These are phyloP conservation scores for Phaonia tiefii DNA, from an alignment of 2,888 invertebrate species.

Conservation along the genomic window DNA sequence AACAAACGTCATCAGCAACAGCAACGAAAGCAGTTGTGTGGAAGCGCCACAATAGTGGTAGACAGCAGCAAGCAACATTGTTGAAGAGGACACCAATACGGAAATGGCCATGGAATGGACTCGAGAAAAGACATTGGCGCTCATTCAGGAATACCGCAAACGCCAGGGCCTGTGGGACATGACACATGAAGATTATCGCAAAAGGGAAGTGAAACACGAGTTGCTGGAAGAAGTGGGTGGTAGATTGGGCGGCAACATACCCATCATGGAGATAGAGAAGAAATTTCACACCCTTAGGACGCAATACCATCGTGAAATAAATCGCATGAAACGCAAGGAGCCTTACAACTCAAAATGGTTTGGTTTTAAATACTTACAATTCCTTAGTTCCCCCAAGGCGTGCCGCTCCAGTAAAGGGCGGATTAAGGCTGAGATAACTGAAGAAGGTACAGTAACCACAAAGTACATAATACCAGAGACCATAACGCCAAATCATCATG, in stretches of 20 bases:
- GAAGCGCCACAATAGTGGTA: not conserved
- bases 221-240: conserved; percentile 76
- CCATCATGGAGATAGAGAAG: conserved; percentile 82
- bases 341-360: conserved; percentile 83
- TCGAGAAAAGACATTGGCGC: conserved; percentile 78
- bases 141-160: conserved; percentile 79
- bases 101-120: conserved; percentile 78
- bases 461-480: conserved; percentile 76
- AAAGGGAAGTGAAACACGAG: conserved; percentile 79
- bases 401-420: conserved; percentile 78
- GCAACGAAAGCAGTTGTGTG: not conserved
- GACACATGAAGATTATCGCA: conserved; percentile 80
- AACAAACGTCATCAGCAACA: conserved; percentile 54
- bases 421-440: conserved; percentile 75
- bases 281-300: conserved; percentile 84
- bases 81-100: conserved; percentile 25
- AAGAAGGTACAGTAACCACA: conserved; percentile 73
- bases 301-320: conserved; percentile 84
- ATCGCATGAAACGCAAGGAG: conserved; percentile 82
- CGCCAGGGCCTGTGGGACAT: conserved; percentile 80
- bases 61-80: conserved; percentile 54
- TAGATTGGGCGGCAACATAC: conserved; percentile 77
- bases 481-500: conserved; percentile 66
- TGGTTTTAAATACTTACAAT: conserved; percentile 83
- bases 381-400: conserved; percentile 83